Evolutionary conservation across 2,888 invertebrate genomes (phyloP).

Genomic region (Tortrix viridana): DNA sequence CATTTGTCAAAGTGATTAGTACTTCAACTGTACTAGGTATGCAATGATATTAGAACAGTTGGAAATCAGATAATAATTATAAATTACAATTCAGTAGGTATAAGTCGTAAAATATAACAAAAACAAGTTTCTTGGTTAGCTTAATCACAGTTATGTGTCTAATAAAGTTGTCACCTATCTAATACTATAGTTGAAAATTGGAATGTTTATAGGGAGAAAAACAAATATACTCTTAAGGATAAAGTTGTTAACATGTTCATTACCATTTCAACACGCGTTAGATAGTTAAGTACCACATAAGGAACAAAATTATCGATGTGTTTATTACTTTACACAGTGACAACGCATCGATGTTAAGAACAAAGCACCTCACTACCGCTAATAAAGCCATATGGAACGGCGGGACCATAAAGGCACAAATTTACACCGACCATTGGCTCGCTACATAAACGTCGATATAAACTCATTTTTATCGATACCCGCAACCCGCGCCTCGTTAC

Average conservation of each 20-base stretch:
- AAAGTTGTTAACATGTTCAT: constrained; percentile 7
- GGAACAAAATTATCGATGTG: constrained; percentile 50
- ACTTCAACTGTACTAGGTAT: not conserved
- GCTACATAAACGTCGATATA: constrained; percentile 69
- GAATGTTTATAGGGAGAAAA: constrained; percentile 6
- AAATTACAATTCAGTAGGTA: not conserved
- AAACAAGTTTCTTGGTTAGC: not conserved
- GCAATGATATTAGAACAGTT: not conserved
- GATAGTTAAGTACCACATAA: constrained; percentile 39
- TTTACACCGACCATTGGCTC: constrained; percentile 69
- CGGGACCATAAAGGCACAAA: constrained; percentile 61
- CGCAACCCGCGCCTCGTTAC: constrained; percentile 66
- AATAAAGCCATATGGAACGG: constrained; percentile 65
- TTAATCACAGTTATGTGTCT: not conserved
- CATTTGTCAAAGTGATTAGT: not conserved
- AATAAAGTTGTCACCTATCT: not conserved
- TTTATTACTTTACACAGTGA: constrained; percentile 51
- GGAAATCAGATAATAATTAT: constrained; percentile 7
- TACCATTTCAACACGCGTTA: constrained; percentile 8
- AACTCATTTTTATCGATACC: constrained; percentile 72
- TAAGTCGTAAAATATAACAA: not conserved
- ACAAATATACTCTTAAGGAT: constrained; percentile 3
- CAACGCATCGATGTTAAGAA: constrained; percentile 53
- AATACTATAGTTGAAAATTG: not conserved
- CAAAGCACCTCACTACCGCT: constrained; percentile 62